phyloP scores from a whole-genome alignment of 2,888 invertebrate species.

The Macrophya annulata region DNA sequence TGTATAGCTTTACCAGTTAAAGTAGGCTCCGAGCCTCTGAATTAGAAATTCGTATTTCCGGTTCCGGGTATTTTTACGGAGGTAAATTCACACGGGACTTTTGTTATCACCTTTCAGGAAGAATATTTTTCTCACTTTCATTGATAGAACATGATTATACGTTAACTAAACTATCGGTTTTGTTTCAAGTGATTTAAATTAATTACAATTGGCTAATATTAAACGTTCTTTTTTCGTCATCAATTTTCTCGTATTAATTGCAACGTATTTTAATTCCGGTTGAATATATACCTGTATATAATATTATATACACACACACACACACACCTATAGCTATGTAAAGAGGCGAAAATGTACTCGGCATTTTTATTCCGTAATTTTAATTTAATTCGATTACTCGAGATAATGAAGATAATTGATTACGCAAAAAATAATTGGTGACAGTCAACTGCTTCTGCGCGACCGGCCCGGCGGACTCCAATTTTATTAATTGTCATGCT shows the following conservation, averaged over 20 bases:
- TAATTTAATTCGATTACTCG: conserved; percentile 25
- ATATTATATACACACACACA: neutral
- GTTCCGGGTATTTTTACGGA: neutral
- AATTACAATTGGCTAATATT: conserved; percentile 11
- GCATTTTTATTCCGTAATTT: conserved; percentile 28
- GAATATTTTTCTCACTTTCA: neutral
- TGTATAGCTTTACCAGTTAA: neutral
- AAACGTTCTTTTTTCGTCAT: neutral
- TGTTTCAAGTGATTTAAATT: conserved; percentile 19
- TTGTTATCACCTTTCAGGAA: neutral
- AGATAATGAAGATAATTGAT: conserved; percentile 46
- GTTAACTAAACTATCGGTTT: neutral
- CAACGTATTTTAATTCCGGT: conserved; percentile 26
- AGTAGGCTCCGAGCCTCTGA: conserved; percentile 19
- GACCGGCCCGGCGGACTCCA: neutral
- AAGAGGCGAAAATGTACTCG: neutral
- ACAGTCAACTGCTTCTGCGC: conserved; percentile 40
- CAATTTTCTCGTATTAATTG: conserved; percentile 26
- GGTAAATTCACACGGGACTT: neutral
- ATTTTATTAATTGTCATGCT: conserved; percentile 50
- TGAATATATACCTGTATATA: neutral
- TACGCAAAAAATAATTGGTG: conserved; percentile 39
- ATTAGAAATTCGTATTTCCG: conserved; percentile 28
- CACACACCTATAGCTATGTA: neutral
- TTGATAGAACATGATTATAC: neutral